Conservation (phyloP, 2,888 invertebrate species). For the Epirrita christyi region DNA sequence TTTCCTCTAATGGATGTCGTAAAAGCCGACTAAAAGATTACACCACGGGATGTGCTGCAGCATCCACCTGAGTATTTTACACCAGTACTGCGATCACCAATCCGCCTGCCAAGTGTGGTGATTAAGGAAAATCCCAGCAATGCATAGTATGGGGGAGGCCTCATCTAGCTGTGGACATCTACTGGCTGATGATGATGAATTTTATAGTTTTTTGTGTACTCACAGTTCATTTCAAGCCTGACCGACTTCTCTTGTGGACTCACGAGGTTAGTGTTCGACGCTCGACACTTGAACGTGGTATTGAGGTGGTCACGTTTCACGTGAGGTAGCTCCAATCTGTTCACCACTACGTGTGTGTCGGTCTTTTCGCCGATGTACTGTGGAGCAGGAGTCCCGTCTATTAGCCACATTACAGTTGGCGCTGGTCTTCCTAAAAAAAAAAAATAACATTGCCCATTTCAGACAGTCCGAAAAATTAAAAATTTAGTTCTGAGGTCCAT, state of each 20-base stretch:
- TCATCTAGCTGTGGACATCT: too few relatives aligned
- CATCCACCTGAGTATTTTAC: too few relatives aligned
- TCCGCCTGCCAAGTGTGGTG: too few relatives aligned
- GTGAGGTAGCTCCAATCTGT: slow-evolving; percentile 89
- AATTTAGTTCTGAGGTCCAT: too few relatives aligned
- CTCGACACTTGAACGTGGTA: slow-evolving; percentile 94
- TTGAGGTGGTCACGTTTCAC: slow-evolving; percentile 91
- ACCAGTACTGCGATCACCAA: too few relatives aligned
- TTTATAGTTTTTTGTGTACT: slow-evolving; percentile 68
- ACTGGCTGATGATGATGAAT: background rate
- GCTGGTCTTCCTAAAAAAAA: slow-evolving; percentile 89
- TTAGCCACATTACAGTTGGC: slow-evolving; percentile 94
- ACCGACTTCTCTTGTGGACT: slow-evolving; percentile 93
- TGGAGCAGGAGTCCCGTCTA: slow-evolving; percentile 88
- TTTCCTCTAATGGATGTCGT: too few relatives aligned
- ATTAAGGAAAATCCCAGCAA: too few relatives aligned
- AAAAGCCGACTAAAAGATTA: too few relatives aligned
- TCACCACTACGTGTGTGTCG: slow-evolving; percentile 91
- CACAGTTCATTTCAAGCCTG: slow-evolving; percentile 92
- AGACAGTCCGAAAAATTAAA: too few relatives aligned
- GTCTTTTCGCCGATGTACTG: slow-evolving; percentile 89
- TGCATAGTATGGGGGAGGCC: too few relatives aligned
- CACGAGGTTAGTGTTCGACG: slow-evolving; percentile 94
- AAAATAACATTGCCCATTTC: too few relatives aligned
- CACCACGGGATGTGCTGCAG: too few relatives aligned